A percentile compares a stretch with the other conserved stretches of the same genome.
Conservation (phyloP, 2,113 vertebrate species). For the Anseranas semipalmata region DNA sequence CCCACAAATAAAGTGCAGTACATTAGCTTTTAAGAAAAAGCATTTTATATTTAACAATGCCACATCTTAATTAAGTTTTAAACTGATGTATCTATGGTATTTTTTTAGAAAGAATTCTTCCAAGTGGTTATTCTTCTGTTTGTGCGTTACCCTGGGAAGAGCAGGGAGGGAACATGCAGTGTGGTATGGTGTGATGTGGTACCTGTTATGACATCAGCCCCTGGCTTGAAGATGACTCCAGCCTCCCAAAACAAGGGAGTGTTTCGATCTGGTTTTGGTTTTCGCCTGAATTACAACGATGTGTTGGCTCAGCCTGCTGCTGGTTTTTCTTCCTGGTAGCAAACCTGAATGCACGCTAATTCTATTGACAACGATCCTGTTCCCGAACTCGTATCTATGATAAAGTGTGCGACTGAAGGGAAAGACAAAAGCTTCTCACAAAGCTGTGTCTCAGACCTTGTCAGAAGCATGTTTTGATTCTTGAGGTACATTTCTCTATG, state of each 20-base stretch:
- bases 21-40: not conserved
- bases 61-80: not conserved
- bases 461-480: not conserved
- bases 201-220: not conserved
- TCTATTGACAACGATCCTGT: not conserved
- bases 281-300: not conserved
- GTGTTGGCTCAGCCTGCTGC: not conserved
- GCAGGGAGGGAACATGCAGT: not conserved
- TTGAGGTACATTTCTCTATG: fast-evolving
- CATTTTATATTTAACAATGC: not conserved
- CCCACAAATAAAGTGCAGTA: not conserved
- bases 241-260: not conserved
- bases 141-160: not conserved
- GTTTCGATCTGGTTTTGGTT: not conserved
- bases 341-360: not conserved
- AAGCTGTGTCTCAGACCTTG: not conserved
- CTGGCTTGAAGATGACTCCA: not conserved
- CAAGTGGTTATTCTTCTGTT: not conserved
- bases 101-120: not conserved
- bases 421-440: not conserved
- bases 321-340: not conserved
- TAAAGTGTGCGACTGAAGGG: not conserved
- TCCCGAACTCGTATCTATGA: not conserved
- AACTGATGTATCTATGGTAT: not conserved
- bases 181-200: not conserved